Evolutionary conservation across 2,113 vertebrate genomes (phyloP), one percentile per base, ranked within the genome.

Genomic region (Siniperca knerii): DNA sequence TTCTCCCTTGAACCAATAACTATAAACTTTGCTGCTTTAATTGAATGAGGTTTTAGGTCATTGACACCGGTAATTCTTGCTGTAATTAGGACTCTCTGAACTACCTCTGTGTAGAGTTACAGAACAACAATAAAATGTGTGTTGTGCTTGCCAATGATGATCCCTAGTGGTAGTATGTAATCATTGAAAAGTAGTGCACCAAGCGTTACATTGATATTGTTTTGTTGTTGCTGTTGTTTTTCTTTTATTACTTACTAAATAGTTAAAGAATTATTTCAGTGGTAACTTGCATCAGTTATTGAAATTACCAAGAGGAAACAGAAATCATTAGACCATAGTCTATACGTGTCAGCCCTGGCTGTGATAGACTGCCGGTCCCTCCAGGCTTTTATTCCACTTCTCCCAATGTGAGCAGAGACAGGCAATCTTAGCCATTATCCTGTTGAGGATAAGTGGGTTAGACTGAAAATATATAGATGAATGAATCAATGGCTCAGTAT

Each of bases 401-500:
- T 62, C 21, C 23, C 13, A 12, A 37, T 29, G 8, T 21, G 37
- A 46, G n/a, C 76, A 33, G 37, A 44, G 76, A 60, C 40, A 69
- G 54, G 7, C 25, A 68, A n/a, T 78, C 37, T 58, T 23, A 35
- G 40, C 20, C 18, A 18, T 6, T 16, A 55, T 65, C 37, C 37
- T 65, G 69, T 2, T 57, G 48, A n/a, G 60, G 35, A 29, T 48
- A 52, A 40, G 67, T 25, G 21, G 29, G 25, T 37, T 25, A 18
- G 54, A 60, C 8, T 62, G 15, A 67, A 29, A 42, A 78, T 25
- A 23, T 48, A 61, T 11, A 62, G 67, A 79, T 52, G 44, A 64
- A 72, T 80, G 58, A 65, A 54, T 72, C 6, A 21, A 13, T 25
- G 52, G 65, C 20, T 79, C 54, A 52, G 55, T 62, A 18, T 16